phyloP scores from a whole-genome alignment of 2,797 vertebrate species.

The Cuniculus paca region DNA sequence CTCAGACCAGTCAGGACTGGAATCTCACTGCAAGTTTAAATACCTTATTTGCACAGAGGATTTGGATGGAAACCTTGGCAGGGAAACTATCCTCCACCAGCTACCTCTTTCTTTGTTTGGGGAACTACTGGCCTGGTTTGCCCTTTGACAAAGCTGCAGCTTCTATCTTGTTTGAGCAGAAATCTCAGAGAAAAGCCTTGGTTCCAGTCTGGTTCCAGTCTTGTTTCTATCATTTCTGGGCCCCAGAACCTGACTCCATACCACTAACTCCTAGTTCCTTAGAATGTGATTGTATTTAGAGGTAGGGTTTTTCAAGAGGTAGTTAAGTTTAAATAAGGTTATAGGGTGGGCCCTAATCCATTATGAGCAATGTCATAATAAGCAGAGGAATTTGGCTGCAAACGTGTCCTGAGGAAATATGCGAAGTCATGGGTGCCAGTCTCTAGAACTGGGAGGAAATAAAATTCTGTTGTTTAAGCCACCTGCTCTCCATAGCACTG shows the following conservation, averaged over 20 bases:
- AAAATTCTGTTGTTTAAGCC: neutral
- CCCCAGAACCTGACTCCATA: neutral
- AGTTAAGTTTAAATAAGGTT: neutral
- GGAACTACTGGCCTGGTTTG: neutral
- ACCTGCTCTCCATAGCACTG: neutral
- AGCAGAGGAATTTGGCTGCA: neutral
- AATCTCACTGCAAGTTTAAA: neutral
- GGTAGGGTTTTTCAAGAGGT: neutral
- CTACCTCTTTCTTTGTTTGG: neutral
- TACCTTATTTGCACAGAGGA: neutral
- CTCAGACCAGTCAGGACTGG: neutral
- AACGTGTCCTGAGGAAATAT: neutral
- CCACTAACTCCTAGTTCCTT: neutral
- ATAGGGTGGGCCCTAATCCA: neutral
- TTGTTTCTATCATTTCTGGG: neutral
- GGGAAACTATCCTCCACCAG: neutral
- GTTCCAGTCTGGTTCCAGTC: neutral
- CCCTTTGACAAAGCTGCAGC: neutral
- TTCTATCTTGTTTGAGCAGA: neutral
- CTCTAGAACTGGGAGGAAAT: neutral
- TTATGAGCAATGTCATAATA: neutral
- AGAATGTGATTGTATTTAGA: neutral
- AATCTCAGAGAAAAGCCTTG: neutral
- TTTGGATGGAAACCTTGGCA: neutral
- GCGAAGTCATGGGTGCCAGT: neutral